Evolutionary conservation across 2,888 invertebrate species (phyloP).

Genomic region (Xestia xanthographa): DNA sequence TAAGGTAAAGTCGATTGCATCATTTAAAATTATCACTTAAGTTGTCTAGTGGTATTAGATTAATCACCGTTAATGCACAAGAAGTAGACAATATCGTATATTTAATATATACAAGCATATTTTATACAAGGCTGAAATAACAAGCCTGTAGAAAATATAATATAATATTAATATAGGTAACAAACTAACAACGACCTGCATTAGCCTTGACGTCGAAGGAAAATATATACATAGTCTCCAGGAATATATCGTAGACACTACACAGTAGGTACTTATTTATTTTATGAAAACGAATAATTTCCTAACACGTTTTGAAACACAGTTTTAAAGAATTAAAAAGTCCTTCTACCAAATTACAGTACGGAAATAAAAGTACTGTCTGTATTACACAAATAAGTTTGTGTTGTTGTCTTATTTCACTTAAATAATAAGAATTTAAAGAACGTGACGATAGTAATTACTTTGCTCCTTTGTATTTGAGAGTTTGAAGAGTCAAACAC

Average conservation of each 20-base stretch:
- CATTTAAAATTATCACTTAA: slow-evolving; percentile 52
- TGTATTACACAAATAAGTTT: not conserved
- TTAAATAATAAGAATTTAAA: not conserved
- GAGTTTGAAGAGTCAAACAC: too few species aligned
- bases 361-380: not conserved
- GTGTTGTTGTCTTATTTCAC: not conserved
- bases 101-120: slow-evolving; percentile 60
- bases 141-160: slow-evolving; percentile 27
- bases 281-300: slow-evolving; percentile 9
- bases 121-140: slow-evolving; percentile 43
- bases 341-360: not conserved
- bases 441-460: not conserved
- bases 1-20: slow-evolving; percentile 42
- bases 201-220: slow-evolving; percentile 19
- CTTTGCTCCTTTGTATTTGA: not conserved
- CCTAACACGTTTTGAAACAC: not conserved
- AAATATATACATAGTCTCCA: slow-evolving; percentile 31
- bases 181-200: not conserved
- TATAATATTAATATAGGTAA: slow-evolving; percentile 16
- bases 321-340: not conserved
- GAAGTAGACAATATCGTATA: slow-evolving; percentile 49
- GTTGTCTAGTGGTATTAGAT: slow-evolving; percentile 38
- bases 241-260: not conserved
- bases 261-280: not conserved
- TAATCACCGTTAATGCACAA: slow-evolving; percentile 57